Conservation (phyloP, 2,888 invertebrate genomes). For the Unio pictorum region DNA sequence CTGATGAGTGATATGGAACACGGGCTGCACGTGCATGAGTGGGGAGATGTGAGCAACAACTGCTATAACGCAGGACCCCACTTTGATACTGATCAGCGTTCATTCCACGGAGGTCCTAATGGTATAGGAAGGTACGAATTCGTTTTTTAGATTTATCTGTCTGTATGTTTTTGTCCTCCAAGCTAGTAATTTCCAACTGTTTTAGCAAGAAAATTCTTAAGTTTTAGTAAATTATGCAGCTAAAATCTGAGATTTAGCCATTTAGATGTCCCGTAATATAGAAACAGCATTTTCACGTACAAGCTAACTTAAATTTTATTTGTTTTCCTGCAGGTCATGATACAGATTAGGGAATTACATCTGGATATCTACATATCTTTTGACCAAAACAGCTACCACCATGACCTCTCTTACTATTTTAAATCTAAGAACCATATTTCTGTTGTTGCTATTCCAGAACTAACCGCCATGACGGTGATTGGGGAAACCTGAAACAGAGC, state of each 20-base stretch:
- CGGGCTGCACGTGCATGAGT: slow-evolving; percentile 50
- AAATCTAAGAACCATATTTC: not conserved
- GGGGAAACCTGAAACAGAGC: slow-evolving; percentile 43
- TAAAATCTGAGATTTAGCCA: no score
- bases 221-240: no score
- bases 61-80: slow-evolving; percentile 48
- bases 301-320: no score
- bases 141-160: not conserved
- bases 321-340: no score
- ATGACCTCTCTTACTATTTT: not conserved
- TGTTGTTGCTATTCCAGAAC: slow-evolving; percentile 19
- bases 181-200: not conserved
- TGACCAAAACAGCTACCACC: not conserved
- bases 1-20: slow-evolving; percentile 48
- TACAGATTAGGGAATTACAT: no score
- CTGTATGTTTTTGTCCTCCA: not conserved
- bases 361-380: no score
- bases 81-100: slow-evolving; percentile 41
- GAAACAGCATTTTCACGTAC: no score
- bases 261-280: no score
- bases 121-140: slow-evolving; percentile 36
- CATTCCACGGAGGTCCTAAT: slow-evolving; percentile 46
- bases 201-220: not conserved
- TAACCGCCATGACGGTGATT: slow-evolving; percentile 44
- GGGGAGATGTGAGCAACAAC: slow-evolving; percentile 37